phyloP scores from a whole-genome alignment of 2,888 invertebrate species.

The Alcis repandata region DNA sequence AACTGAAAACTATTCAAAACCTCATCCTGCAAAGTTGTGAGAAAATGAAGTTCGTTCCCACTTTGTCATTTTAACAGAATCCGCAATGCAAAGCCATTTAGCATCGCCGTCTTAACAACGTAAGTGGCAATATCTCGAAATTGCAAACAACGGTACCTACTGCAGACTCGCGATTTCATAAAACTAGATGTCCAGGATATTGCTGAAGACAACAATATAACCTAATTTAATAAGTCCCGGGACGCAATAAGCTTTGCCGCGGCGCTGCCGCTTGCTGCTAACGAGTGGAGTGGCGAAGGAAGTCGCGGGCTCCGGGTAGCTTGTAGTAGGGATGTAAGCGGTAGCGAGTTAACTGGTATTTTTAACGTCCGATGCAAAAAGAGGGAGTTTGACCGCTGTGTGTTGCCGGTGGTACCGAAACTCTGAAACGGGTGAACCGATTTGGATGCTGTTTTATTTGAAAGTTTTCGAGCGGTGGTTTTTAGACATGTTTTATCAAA shows the following conservation, averaged over 20 bases:
- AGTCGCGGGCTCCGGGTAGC: slow-evolving; percentile 3
- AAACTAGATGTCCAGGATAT: slow-evolving; percentile 56
- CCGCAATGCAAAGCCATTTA: slow-evolving; percentile 20
- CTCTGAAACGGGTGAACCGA: no score
- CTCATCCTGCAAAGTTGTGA: no score
- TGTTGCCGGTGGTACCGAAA: no score
- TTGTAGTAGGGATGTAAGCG: neutral
- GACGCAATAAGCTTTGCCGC: slow-evolving; percentile 70
- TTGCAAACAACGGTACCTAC: slow-evolving; percentile 34
- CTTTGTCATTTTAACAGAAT: neutral
- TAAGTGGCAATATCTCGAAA: slow-evolving; percentile 31
- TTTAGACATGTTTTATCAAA: no score
- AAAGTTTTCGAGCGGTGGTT: no score
- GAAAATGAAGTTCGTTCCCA: no score
- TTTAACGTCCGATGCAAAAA: no score
- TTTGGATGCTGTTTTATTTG: no score
- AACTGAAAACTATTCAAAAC: no score
- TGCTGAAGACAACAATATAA: slow-evolving; percentile 73
- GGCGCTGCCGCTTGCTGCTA: slow-evolving; percentile 50
- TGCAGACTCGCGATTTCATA: slow-evolving; percentile 44
- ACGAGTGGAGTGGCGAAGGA: slow-evolving; percentile 27
- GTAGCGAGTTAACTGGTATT: neutral
- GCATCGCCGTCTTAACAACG: slow-evolving; percentile 4
- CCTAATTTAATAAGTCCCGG: slow-evolving; percentile 77
- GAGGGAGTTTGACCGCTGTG: no score